These are phyloP conservation scores for Acrocephalus scirpaceus DNA, from an alignment of 2,797 vertebrate genomes.

Conservation along the genomic window DNA sequence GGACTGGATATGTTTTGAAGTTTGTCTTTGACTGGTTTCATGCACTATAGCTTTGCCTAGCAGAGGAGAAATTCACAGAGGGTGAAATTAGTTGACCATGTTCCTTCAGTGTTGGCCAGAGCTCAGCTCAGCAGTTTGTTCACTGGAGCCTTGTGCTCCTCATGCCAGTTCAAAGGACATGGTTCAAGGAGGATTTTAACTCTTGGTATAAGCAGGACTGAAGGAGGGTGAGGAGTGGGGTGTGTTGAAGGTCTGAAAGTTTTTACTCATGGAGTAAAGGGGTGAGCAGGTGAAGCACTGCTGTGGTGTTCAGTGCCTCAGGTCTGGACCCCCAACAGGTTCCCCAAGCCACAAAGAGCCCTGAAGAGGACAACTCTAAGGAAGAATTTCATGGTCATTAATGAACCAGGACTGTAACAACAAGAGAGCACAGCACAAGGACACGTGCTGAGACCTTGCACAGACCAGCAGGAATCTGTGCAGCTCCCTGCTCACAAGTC, in stretches of 20 bases:
- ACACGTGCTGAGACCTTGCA: not conserved
- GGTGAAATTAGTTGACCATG: not conserved
- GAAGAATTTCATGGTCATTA: not conserved
- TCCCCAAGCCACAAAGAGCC: not conserved
- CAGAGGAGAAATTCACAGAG: not conserved
- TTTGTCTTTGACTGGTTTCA: not conserved
- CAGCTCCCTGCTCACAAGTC: not conserved
- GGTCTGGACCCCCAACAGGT: not conserved
- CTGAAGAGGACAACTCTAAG: not conserved
- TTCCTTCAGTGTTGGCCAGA: not conserved
- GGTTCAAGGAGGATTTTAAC: not conserved
- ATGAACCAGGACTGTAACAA: not conserved
- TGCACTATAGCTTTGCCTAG: not conserved
- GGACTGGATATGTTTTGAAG: not conserved
- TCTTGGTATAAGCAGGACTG: not conserved
- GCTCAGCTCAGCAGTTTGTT: not conserved
- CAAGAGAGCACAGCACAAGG: not conserved
- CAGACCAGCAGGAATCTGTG: not conserved
- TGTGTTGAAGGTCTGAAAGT: not conserved
- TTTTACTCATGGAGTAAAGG: not conserved
- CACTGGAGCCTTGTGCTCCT: not conserved
- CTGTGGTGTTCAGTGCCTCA: not conserved
- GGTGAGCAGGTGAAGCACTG: not conserved
- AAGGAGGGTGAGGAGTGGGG: accelerated
- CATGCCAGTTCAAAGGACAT: not conserved